Conservation (phyloP, 2,113 vertebrate genomes). For the Solea solea region DNA sequence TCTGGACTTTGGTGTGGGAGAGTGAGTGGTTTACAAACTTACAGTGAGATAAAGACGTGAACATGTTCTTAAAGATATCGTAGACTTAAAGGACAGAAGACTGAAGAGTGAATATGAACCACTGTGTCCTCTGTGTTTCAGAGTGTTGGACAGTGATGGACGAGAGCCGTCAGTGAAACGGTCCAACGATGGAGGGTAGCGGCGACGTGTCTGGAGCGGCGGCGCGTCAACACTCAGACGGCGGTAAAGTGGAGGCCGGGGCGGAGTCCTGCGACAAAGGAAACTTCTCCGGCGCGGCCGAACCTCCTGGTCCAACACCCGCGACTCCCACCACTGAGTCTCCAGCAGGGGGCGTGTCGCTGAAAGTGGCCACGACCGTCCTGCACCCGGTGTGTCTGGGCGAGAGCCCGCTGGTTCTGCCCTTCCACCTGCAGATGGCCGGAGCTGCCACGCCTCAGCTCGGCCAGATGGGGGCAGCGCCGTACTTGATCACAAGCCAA, state of each 20-base stretch:
- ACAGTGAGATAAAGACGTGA: too few species aligned
- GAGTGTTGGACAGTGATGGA: slow-evolving; percentile 49
- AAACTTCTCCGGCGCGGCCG: slow-evolving; percentile 82
- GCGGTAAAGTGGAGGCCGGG: slow-evolving; percentile 87
- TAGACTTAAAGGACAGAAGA: too few species aligned
- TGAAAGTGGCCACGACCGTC: slow-evolving; percentile 92
- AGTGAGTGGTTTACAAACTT: too few species aligned
- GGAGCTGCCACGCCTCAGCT: slow-evolving; percentile 86
- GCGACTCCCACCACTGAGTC: slow-evolving; percentile 84
- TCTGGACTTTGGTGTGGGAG: too few species aligned
- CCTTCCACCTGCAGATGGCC: slow-evolving; percentile 93
- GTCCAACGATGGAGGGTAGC: slow-evolving; percentile 85
- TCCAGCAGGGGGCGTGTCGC: slow-evolving; percentile 84
- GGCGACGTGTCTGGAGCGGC: slow-evolving; percentile 83
- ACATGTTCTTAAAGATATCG: too few species aligned
- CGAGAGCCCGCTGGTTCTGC: slow-evolving; percentile 92
- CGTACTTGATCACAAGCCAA: slow-evolving; percentile 92
- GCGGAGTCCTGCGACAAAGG: slow-evolving; percentile 91
- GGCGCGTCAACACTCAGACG: slow-evolving; percentile 81
- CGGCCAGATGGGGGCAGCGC: slow-evolving; percentile 82
- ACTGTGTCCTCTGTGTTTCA: slow-evolving; percentile 76
- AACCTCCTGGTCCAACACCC: slow-evolving; percentile 83
- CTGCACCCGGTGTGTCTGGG: slow-evolving; percentile 96
- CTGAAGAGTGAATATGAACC: too few species aligned
- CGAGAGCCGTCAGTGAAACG: slow-evolving; percentile 50